Evolutionary conservation across 1,140 invertebrate genomes (phyloP), one percentile per base, ranked within the genome.

Genomic region (Pararge aegeria): DNA sequence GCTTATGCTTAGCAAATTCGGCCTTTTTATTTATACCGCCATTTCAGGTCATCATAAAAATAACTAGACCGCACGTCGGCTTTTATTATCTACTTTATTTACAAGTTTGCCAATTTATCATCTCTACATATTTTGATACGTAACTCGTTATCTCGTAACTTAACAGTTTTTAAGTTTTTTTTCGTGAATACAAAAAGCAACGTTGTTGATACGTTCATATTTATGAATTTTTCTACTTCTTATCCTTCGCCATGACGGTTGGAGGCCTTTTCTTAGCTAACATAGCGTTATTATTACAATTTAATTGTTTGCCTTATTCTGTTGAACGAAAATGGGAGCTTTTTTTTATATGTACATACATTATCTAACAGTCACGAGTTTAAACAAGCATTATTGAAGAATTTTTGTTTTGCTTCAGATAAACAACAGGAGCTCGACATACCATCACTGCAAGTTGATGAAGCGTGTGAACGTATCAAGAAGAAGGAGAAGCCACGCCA

Each of bases 351-450:
- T n/a, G n/a, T n/a, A n/a, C n/a, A n/a, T n/a, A n/a, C n/a, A n/a
- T n/a, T n/a, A n/a, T n/a, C n/a, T n/a, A n/a, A n/a, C n/a, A n/a
- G n/a, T n/a, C n/a, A n/a, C n/a, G n/a, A n/a, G n/a, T n/a, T n/a
- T n/a, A n/a, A 24, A 4, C 7, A 24, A 24, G 7, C 7, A 4
- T 7, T 24, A 24, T 4, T 4, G 24, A 24, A 24, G 2, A 7
- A 24, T 24, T 27, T 59, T 40, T 51, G 42, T 30, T 76, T 52
- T 64, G 57, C 91, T 91, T 3, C 91, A 98, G 97, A 98, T 90
- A 98, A 98, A 90, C 97, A 98, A 89, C 97, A 98, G 90, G 97
- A 98, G 82, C 91, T 98, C 73, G 98, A 99, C 87, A 87, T 99
- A 66, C 97, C 97, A 24, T 95, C 95, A 16, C 86, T 98, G 66